phyloP scores from a whole-genome alignment of 2,888 invertebrate genomes.

The Pachycephus smyrnensis region DNA sequence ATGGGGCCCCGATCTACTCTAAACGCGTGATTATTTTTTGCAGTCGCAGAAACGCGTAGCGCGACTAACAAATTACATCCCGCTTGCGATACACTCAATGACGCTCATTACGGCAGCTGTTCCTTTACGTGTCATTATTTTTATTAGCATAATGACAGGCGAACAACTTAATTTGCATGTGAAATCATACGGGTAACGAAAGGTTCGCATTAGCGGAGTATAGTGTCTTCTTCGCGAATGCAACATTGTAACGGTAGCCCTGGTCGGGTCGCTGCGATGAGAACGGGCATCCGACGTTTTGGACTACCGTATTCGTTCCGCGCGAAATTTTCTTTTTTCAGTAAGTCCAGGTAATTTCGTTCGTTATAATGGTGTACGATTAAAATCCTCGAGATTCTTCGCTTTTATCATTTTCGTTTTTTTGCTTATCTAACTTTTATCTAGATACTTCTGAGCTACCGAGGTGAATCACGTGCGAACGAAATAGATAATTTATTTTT shows the following conservation, averaged over 20 bases:
- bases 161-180: conserved; percentile 61
- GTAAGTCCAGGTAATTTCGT: background rate
- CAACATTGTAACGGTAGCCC: background rate
- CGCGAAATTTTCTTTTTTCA: background rate
- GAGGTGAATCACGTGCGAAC: too few relatives aligned
- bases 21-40: background rate
- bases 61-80: background rate
- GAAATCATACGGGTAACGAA: conserved; percentile 45
- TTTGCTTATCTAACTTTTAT: too few relatives aligned
- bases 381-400: background rate
- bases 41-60: background rate
- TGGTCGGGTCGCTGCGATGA: background rate
- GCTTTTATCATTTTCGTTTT: too few relatives aligned
- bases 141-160: conserved; percentile 61
- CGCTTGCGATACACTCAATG: background rate
- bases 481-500: too few relatives aligned
- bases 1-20: background rate
- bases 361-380: background rate
- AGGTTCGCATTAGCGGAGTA: background rate
- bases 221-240: background rate
- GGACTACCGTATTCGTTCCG: background rate
- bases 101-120: conserved; percentile 8
- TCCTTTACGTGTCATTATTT: conserved; percentile 1
- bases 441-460: too few relatives aligned
- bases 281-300: background rate